Percentiles rank a stretch among this genome's conserved stretches.
Evolutionary conservation across 2,888 invertebrate species (phyloP).

Genomic region (Acanthosoma haemorrhoidale): DNA sequence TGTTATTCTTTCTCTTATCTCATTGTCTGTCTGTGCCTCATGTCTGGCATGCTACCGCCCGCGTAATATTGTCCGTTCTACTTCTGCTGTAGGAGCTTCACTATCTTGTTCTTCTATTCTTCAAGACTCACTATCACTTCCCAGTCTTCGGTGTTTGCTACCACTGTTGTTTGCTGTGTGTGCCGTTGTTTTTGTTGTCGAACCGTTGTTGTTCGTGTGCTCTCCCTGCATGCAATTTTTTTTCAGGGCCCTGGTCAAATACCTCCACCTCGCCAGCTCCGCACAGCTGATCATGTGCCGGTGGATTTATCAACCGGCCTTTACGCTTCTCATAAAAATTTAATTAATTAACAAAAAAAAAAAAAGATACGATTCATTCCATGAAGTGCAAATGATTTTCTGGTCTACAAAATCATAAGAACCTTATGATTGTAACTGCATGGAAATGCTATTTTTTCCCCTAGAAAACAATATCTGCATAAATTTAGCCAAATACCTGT

Average conservation of each 20-base stretch:
- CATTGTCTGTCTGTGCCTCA: background rate
- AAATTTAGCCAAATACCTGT: conserved; percentile 3
- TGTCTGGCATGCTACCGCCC: too few relatives aligned
- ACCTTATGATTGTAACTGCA: too few relatives aligned
- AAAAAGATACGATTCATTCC: too few relatives aligned
- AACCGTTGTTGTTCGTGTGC: conserved; percentile 1
- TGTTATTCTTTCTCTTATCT: background rate
- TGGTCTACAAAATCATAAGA: too few relatives aligned
- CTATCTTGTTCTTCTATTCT: background rate
- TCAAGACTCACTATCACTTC: background rate
- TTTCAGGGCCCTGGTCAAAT: conserved; percentile 13
- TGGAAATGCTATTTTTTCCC: too few relatives aligned
- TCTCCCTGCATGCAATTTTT: conserved; percentile 17
- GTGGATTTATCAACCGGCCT: background rate
- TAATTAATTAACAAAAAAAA: background rate
- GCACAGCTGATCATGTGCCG: background rate
- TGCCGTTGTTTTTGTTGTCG: conserved; percentile 13
- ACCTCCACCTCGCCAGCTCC: background rate
- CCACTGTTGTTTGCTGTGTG: conserved; percentile 3
- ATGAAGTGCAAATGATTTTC: conserved; percentile 5
- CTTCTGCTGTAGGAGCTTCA: too few relatives aligned
- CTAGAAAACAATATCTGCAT: too few relatives aligned
- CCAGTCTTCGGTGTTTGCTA: background rate
- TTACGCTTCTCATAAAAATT: background rate
- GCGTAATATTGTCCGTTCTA: background rate